A percentile compares a stretch with the other conserved stretches of the same genome.
Conservation (phyloP, 37 sponge, comb jelly and placozoan species). For the Spongia lamella region DNA sequence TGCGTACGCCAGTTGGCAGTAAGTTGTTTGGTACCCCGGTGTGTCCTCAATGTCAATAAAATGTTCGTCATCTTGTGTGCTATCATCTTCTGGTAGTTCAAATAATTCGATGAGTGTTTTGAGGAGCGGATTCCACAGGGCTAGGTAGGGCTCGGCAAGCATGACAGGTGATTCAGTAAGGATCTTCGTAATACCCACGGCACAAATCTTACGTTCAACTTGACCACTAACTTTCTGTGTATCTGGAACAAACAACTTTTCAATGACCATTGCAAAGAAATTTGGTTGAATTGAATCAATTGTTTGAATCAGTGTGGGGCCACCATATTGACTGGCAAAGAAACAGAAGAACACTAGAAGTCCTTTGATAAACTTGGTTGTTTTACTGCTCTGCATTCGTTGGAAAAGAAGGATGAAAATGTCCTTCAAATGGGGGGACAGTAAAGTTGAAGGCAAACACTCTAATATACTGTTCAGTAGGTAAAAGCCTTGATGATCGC, state of each 20-base stretch:
- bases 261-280: constrained; percentile 94
- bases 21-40: constrained; percentile 95
- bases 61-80: constrained; percentile 87
- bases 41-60: constrained; percentile 97
- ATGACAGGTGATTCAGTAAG: constrained; percentile 91
- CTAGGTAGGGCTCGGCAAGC: constrained; percentile 76
- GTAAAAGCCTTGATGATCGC: constrained; percentile 97
- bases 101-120: constrained; percentile 84
- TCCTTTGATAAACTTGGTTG: constrained; percentile 92
- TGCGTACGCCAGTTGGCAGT: constrained; percentile 85
- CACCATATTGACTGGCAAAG: constrained; percentile 88
- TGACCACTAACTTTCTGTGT: constrained; percentile 91
- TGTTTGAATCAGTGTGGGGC: constrained; percentile 61
- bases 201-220: constrained; percentile 90
- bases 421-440: constrained; percentile 69
- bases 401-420: constrained; percentile 89
- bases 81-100: constrained; percentile 85
- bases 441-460: constrained; percentile 38
- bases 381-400: constrained; percentile 90
- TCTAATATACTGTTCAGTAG: constrained; percentile 84
- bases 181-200: constrained; percentile 92
- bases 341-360: constrained; percentile 89
- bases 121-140: constrained; percentile 76
- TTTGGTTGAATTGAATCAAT: constrained; percentile 91
- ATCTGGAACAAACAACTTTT: constrained; percentile 87